Evolutionary conservation across 92 coral and sea anemone species (phyloP).

Genomic region (Phymanthus crucifer): DNA sequence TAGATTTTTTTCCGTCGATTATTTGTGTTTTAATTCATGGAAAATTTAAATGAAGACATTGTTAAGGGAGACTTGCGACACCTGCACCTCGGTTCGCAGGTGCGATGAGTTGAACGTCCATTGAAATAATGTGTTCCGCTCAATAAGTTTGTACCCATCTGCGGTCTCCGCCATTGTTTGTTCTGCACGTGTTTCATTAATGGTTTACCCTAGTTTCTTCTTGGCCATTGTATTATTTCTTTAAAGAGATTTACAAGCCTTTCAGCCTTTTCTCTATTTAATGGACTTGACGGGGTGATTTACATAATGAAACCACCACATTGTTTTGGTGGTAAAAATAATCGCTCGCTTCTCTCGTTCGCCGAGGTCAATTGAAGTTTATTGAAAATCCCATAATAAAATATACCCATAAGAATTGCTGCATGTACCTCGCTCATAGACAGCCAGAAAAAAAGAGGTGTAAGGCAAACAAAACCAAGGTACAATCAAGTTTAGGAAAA

Average conservation of each 20-base stretch:
- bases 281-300: conserved; percentile 89
- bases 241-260: conserved; percentile 97
- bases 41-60: conserved; percentile 80
- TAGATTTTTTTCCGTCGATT: conserved; percentile 57
- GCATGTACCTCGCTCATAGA: neutral
- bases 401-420: conserved; percentile 5
- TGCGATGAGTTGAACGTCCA: conserved; percentile 82
- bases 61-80: conserved; percentile 80
- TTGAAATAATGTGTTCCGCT: conserved; percentile 90
- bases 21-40: conserved; percentile 93
- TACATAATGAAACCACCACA: conserved; percentile 84
- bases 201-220: conserved; percentile 82
- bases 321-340: conserved; percentile 67
- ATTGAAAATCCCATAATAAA: conserved; percentile 38
- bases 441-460: neutral
- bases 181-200: conserved; percentile 96
- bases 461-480: neutral
- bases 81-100: conserved; percentile 86
- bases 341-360: conserved; percentile 56
- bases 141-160: conserved; percentile 93
- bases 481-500: neutral
- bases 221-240: conserved; percentile 77
- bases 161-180: conserved; percentile 86
- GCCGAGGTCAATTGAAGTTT: conserved; percentile 87
- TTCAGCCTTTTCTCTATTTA: conserved; percentile 95